These are phyloP conservation scores for Dendrophyllia cribrosa DNA, from an alignment of 64 coral and sea anemone species.

Conservation along the genomic window DNA sequence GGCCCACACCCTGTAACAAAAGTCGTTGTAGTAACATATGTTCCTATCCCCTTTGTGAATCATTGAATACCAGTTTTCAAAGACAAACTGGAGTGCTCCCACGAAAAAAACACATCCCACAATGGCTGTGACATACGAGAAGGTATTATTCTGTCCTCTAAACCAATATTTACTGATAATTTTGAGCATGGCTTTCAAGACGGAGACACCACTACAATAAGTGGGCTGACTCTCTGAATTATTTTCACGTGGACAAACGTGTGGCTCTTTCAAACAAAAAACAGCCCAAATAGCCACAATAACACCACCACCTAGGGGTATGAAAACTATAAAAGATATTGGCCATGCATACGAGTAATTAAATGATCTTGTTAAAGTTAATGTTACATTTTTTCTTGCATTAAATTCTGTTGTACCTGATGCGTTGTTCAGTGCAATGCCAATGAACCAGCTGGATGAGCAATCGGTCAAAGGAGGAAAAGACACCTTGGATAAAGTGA, in stretches of 20 bases:
- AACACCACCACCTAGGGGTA: slow-evolving; percentile 18
- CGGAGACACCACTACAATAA: slow-evolving; percentile 4
- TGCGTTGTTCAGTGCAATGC: slow-evolving; percentile 26
- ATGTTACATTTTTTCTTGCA: background rate
- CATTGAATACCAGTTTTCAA: slow-evolving; percentile 74
- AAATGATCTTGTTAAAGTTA: slow-evolving; percentile 18
- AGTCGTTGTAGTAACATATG: slow-evolving; percentile 77
- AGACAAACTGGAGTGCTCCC: slow-evolving; percentile 76
- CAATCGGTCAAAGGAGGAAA: slow-evolving; percentile 25
- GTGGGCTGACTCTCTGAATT: background rate
- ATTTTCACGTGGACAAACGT: background rate
- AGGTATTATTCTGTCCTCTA: slow-evolving; percentile 11
- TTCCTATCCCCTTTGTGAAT: slow-evolving; percentile 59
- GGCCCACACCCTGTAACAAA: slow-evolving; percentile 62
- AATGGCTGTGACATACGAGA: slow-evolving; percentile 60
- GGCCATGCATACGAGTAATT: slow-evolving; percentile 31
- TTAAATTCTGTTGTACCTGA: background rate
- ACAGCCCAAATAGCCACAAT: slow-evolving; percentile 1
- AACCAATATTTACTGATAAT: slow-evolving; percentile 32
- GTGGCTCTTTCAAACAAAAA: slow-evolving; percentile 16
- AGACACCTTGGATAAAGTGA: slow-evolving; percentile 41
- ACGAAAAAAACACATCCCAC: slow-evolving; percentile 63
- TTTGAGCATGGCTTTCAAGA: slow-evolving; percentile 15
- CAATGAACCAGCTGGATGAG: slow-evolving; percentile 64
- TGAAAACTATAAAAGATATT: background rate